These are phyloP conservation scores for Notiomystis cincta DNA, from an alignment of 2,113 vertebrate species.

Conservation along the genomic window DNA sequence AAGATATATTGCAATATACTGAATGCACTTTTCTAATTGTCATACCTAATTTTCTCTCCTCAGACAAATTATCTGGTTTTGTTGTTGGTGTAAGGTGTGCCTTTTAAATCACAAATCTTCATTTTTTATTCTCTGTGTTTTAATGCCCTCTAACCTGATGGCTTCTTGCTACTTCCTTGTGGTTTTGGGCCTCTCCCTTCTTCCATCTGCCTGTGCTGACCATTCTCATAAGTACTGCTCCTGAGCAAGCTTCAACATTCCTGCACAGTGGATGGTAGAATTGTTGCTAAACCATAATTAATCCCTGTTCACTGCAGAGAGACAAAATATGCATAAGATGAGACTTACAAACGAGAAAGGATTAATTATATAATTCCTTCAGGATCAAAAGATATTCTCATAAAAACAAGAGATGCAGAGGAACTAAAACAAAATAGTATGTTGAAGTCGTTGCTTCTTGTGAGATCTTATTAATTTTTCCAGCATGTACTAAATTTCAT, in stretches of 20 bases:
- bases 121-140: rapidly evolving
- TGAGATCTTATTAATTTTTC: neutral
- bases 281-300: neutral
- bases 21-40: neutral
- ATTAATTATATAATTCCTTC: neutral
- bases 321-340: neutral
- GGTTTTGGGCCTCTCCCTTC: neutral
- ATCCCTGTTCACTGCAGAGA: neutral
- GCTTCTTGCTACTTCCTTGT: neutral
- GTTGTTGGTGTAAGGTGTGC: neutral
- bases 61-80: neutral
- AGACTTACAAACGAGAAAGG: neutral
- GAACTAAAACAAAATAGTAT: neutral
- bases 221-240: neutral
- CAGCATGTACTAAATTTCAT: neutral
- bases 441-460: neutral
- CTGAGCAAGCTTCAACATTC: neutral
- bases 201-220: neutral
- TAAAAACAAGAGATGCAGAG: neutral
- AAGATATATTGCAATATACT: too few species aligned
- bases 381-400: neutral
- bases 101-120: neutral
- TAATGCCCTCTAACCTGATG: neutral
- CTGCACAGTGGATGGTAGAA: neutral
- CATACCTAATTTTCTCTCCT: neutral